phyloP scores from a whole-genome alignment of 2,888 invertebrate genomes.

The Diachrysia chrysitis region DNA sequence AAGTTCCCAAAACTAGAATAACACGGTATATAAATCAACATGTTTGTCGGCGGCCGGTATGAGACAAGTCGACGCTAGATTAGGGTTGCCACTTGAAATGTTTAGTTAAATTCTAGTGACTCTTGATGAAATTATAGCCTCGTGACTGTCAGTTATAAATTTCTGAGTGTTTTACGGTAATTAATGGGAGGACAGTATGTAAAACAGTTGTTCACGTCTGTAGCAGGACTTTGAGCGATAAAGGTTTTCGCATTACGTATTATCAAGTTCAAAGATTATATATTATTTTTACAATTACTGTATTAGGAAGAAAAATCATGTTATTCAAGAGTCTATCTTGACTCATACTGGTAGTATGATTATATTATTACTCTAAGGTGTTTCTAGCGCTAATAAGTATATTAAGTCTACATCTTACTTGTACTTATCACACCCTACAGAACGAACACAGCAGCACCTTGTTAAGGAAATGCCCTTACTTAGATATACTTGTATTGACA shows the following conservation, averaged over 20 bases:
- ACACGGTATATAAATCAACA: constrained; percentile 66
- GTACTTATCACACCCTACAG: background rate
- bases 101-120: constrained; percentile 31
- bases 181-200: background rate
- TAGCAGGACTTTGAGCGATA: background rate
- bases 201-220: background rate
- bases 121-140: constrained; percentile 25
- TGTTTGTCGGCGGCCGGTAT: constrained; percentile 61
- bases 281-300: no score
- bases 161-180: background rate
- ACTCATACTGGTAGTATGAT: no score
- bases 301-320: background rate
- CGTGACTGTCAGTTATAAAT: constrained; percentile 25
- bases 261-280: background rate
- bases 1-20: constrained; percentile 62
- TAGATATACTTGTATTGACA: constrained; percentile 29
- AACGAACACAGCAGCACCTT: background rate
- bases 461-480: background rate
- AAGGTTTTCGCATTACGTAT: background rate
- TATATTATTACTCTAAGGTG: no score
- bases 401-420: no score
- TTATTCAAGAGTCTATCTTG: background rate
- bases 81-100: constrained; percentile 55
- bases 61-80: constrained; percentile 68
- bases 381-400: no score